These are phyloP conservation scores for Listronotus oregonensis DNA, from an alignment of 1,140 invertebrate genomes.

Conservation along the genomic window DNA sequence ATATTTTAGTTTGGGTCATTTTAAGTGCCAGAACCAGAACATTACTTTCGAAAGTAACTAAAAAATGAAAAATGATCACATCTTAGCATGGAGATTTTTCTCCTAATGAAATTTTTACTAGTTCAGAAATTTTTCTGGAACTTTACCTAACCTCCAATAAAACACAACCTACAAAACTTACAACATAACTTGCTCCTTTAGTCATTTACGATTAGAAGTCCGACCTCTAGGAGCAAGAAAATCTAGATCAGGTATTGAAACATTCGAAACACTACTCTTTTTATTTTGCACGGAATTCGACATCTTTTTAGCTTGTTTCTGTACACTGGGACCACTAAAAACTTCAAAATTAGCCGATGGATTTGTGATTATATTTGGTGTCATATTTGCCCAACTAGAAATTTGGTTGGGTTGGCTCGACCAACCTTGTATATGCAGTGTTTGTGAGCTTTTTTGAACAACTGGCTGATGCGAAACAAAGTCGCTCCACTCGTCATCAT, in stretches of 20 bases:
- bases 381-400: conserved; percentile 29
- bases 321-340: conserved; percentile 19
- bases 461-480: conserved; percentile 59
- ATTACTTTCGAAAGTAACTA: too few species aligned
- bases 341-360: conserved; percentile 38
- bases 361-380: conserved; percentile 47
- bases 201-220: conserved; percentile 48
- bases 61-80: too few species aligned
- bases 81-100: too few species aligned
- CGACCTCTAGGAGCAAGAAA: conserved; percentile 56
- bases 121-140: background rate
- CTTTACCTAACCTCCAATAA: background rate
- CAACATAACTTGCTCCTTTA: conserved; percentile 51
- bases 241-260: conserved; percentile 58
- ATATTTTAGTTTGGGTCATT: too few species aligned
- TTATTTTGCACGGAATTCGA: conserved; percentile 9
- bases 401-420: conserved; percentile 18
- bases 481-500: conserved; percentile 68
- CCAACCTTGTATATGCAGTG: background rate
- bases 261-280: conserved; percentile 54
- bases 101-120: too few species aligned
- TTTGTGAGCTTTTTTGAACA: conserved; percentile 1
- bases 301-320: conserved; percentile 19
- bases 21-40: too few species aligned
- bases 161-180: conserved; percentile 29